phyloP scores from a whole-genome alignment of 2,888 invertebrate genomes.

The Heliconius hortense region DNA sequence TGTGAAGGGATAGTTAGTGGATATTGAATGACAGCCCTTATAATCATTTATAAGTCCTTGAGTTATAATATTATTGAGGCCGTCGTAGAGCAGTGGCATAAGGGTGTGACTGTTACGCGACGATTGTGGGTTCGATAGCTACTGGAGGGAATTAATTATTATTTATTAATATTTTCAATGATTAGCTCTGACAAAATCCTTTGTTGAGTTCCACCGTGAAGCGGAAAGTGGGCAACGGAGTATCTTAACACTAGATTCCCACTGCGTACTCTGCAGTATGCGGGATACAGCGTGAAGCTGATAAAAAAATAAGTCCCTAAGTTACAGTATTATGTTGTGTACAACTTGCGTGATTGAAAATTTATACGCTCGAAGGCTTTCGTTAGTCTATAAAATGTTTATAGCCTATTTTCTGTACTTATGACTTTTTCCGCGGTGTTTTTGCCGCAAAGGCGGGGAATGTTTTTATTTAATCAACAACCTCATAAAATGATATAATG shows the following conservation, averaged over 20 bases:
- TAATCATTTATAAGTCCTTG: neutral
- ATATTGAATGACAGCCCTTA: slow-evolving; percentile 33
- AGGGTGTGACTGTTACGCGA: no score
- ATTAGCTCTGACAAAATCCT: no score
- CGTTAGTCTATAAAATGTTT: slow-evolving; percentile 24
- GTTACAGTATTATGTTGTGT: slow-evolving; percentile 9
- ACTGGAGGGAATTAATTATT: no score
- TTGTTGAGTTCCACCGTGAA: no score
- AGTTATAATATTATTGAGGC: no score
- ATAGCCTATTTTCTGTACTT: slow-evolving; percentile 22
- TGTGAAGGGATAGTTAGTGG: slow-evolving; percentile 44
- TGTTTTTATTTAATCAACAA: slow-evolving; percentile 9
- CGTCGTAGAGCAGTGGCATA: no score
- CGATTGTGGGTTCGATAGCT: no score
- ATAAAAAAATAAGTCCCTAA: neutral
- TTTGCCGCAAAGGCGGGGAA: slow-evolving; percentile 1
- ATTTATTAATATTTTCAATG: no score
- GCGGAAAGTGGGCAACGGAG: no score
- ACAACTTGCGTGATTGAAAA: slow-evolving; percentile 23
- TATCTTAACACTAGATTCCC: no score
- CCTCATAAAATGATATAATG: neutral
- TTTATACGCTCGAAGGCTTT: slow-evolving; percentile 24
- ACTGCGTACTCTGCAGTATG: no score
- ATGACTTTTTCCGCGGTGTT: neutral
- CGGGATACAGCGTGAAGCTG: no score